These are phyloP conservation scores for Parotocinclus haroldoi DNA, from an alignment of 2,797 vertebrate species.

Conservation along the genomic window DNA sequence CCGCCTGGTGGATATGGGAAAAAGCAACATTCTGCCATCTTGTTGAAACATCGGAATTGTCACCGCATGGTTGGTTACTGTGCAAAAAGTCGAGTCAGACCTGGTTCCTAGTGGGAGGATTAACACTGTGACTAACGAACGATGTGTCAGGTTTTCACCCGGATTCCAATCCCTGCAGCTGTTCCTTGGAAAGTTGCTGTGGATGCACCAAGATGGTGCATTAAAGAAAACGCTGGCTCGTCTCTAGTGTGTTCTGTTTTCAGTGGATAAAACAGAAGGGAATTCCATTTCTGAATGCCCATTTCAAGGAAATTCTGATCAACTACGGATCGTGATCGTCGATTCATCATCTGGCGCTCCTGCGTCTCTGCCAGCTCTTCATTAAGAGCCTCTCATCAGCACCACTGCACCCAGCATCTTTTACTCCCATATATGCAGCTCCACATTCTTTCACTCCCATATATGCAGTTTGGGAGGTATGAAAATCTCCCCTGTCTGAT, in stretches of 20 bases:
- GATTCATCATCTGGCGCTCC: not conserved
- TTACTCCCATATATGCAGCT: constrained; percentile 5
- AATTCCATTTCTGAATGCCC: too few species aligned
- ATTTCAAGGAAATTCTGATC: too few species aligned
- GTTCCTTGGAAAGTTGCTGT: not conserved
- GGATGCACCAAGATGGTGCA: constrained; percentile 1
- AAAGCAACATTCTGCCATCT: constrained; percentile 41
- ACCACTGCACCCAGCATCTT: constrained; percentile 19
- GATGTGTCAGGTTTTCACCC: not conserved
- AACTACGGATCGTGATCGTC: not conserved
- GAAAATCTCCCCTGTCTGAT: not conserved
- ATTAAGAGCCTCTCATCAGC: constrained; percentile 10
- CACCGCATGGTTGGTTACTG: not conserved
- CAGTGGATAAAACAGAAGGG: too few species aligned
- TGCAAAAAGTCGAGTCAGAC: not conserved
- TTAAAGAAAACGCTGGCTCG: too few species aligned
- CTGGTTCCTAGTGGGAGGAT: not conserved
- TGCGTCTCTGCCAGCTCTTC: not conserved
- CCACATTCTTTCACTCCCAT: constrained; percentile 19
- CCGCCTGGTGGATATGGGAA: constrained; percentile 32
- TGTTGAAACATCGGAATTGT: constrained; percentile 23
- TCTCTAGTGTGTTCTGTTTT: too few species aligned
- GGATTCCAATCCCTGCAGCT: not conserved
- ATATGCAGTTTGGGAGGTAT: not conserved
- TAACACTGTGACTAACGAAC: not conserved